Evolutionary conservation across 2,888 invertebrate genomes (phyloP).

Genomic region (Ernsta delagoae): DNA sequence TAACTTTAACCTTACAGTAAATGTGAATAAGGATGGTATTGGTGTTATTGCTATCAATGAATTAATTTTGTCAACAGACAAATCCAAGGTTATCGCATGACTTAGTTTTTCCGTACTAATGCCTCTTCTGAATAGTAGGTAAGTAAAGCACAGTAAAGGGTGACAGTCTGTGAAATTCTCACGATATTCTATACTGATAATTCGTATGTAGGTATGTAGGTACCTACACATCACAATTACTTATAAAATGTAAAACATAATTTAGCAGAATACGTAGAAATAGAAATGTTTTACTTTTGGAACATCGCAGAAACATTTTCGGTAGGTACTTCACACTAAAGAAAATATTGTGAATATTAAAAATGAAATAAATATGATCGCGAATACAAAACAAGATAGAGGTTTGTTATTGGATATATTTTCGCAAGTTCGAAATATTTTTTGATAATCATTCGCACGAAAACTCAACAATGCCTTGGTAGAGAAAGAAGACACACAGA

Average conservation of each 20-base stretch:
- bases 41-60: constrained; percentile 1
- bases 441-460: constrained; percentile 14
- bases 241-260: not conserved
- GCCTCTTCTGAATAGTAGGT: constrained; percentile 72
- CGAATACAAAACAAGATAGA: too few species aligned
- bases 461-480: constrained; percentile 28
- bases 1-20: too few species aligned
- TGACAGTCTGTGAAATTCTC: constrained; percentile 60
- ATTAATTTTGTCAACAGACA: constrained; percentile 43
- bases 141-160: constrained; percentile 64
- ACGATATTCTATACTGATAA: constrained; percentile 50
- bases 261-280: not conserved
- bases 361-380: constrained; percentile 1
- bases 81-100: constrained; percentile 67
- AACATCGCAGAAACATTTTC: too few species aligned
- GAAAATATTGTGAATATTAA: not conserved
- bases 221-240: not conserved
- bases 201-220: not conserved
- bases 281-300: too few species aligned
- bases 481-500: constrained; percentile 40
- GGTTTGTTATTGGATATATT: constrained; percentile 15
- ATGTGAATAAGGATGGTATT: not conserved
- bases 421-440: constrained; percentile 19
- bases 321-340: not conserved
- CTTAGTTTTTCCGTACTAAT: constrained; percentile 78